Percentiles rank a stretch among this genome's conserved stretches.
phyloP scores from a whole-genome alignment of 2,888 invertebrate species.

The Selenia dentaria region DNA sequence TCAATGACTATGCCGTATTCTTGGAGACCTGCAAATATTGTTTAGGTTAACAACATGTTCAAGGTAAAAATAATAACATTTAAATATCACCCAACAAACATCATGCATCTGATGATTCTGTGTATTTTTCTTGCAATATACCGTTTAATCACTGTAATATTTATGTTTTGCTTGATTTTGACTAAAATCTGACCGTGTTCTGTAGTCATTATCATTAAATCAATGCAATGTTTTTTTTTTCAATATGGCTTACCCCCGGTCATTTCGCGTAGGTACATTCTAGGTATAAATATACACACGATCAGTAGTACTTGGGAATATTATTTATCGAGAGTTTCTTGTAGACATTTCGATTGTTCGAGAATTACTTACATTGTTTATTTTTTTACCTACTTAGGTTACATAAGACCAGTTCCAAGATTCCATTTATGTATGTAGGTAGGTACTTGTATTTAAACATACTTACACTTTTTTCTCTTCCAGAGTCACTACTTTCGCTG shows the following conservation, averaged over 20 bases:
- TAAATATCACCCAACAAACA: conserved; percentile 14
- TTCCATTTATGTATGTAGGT: too few relatives aligned
- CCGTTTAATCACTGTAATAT: conserved; percentile 3
- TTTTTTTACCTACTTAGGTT: conserved; percentile 16
- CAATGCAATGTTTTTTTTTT: conserved; percentile 58
- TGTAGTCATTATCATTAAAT: conserved; percentile 19
- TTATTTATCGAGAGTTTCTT: conserved; percentile 28
- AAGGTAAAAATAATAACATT: conserved; percentile 48
- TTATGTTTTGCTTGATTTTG: conserved; percentile 1
- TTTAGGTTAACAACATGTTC: conserved; percentile 48
- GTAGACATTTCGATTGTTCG: conserved; percentile 3
- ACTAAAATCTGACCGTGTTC: conserved; percentile 16
- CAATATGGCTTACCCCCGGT: conserved; percentile 71
- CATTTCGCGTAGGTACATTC: conserved; percentile 45
- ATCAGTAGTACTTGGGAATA: conserved; percentile 8
- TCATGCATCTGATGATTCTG: conserved; percentile 25
- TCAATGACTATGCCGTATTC: not conserved
- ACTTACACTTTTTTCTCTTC: too few relatives aligned
- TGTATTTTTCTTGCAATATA: conserved; percentile 19
- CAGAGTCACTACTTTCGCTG: conserved; percentile 37
- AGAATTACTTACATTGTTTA: conserved; percentile 11
- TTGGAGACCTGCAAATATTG: not conserved
- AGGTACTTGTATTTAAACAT: too few relatives aligned
- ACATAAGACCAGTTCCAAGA: conserved; percentile 29
- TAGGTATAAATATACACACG: conserved; percentile 39